A percentile compares a stretch with the other conserved stretches of the same genome.
Conservation (phyloP, 2,113 vertebrate species). For the Xenus cinereus region DNA sequence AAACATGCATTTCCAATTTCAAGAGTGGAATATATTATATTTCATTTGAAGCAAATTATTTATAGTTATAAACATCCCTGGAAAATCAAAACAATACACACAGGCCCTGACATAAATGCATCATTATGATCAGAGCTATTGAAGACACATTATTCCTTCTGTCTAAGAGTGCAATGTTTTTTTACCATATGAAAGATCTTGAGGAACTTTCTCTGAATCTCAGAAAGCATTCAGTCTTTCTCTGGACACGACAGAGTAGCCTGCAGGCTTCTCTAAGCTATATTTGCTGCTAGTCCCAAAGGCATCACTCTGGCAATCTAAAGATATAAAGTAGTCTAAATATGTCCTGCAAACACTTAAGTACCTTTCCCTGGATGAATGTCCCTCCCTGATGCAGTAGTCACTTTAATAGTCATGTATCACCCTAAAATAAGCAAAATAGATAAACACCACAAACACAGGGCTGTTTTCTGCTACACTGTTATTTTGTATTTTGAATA, state of each 20-base stretch:
- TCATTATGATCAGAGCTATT: not conserved
- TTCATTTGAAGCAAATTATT: not conserved
- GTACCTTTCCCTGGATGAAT: not conserved
- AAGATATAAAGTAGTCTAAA: not conserved
- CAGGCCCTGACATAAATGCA: not conserved
- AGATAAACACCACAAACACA: not conserved
- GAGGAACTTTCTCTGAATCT: not conserved
- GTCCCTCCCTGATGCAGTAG: not conserved
- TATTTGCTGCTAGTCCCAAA: not conserved
- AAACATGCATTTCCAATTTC: not conserved
- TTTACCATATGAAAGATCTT: not conserved
- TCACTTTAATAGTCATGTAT: not conserved
- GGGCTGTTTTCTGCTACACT: not conserved
- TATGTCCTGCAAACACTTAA: not conserved
- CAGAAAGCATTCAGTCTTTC: not conserved
- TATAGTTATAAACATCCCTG: not conserved
- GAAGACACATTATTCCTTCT: not conserved
- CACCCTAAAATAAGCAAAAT: not conserved
- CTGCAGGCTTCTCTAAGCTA: not conserved
- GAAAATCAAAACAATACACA: not conserved
- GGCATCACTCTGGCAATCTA: not conserved
- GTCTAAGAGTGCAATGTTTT: not conserved
- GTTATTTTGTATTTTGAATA: not conserved
- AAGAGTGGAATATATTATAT: not conserved
- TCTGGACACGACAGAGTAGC: not conserved